These are phyloP conservation scores for Heliothis subflexa DNA, from an alignment of 1,140 invertebrate genomes.

Conservation along the genomic window DNA sequence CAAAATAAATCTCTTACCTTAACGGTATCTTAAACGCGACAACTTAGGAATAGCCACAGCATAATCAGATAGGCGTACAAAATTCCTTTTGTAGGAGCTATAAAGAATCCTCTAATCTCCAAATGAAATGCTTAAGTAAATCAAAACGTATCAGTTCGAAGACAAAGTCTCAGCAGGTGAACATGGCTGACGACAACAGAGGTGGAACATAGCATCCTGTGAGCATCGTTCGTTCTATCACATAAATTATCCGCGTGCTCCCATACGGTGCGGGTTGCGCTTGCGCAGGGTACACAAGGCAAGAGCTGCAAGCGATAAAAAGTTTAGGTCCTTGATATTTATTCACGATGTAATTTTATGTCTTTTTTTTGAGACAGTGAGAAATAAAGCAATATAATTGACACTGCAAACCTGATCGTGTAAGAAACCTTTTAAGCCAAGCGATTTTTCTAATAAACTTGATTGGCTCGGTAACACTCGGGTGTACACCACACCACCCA, in stretches of 20 bases:
- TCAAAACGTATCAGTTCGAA: constrained; percentile 31
- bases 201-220: constrained; percentile 58
- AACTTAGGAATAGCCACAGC: constrained; percentile 2
- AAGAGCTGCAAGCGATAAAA: constrained; percentile 1
- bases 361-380: background rate
- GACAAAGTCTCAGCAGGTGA: constrained; percentile 46
- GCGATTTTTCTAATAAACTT: too few species aligned
- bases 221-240: constrained; percentile 56
- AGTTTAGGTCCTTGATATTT: background rate
- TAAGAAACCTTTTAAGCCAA: too few species aligned
- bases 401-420: background rate
- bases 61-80: constrained; percentile 18
- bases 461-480: background rate
- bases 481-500: background rate
- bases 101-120: constrained; percentile 45
- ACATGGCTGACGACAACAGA: constrained; percentile 53
- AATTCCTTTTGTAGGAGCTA: constrained; percentile 34
- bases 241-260: constrained; percentile 68
- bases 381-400: background rate
- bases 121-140: constrained; percentile 35
- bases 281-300: constrained; percentile 14
- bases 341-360: background rate
- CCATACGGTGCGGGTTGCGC: constrained; percentile 57
- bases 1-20: constrained; percentile 13
- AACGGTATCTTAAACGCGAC: constrained; percentile 30